A percentile compares a stretch with the other conserved stretches of the same genome.
Conservation (phyloP, 2,113 vertebrate genomes). For the Stictonetta naevosa region DNA sequence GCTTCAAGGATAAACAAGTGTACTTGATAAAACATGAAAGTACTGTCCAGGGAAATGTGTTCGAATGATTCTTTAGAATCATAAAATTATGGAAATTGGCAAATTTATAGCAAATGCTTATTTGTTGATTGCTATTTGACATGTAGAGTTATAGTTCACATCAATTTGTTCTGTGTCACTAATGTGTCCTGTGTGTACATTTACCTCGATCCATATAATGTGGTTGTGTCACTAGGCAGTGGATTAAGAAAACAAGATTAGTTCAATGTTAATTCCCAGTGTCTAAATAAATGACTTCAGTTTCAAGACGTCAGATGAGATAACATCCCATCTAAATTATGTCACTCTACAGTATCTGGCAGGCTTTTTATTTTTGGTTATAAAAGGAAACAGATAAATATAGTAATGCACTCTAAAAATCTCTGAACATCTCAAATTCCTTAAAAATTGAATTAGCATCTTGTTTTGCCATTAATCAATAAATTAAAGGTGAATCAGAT, state of each 20-base stretch:
- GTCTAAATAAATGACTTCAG: slow-evolving; percentile 62
- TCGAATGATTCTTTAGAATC: slow-evolving; percentile 20
- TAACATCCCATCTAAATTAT: slow-evolving; percentile 27
- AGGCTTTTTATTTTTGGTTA: slow-evolving; percentile 1
- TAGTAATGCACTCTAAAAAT: slow-evolving; percentile 55
- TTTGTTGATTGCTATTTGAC: slow-evolving; percentile 27
- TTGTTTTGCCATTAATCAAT: slow-evolving; percentile 29
- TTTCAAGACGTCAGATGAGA: slow-evolving; percentile 49
- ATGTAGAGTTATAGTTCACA: slow-evolving; percentile 1
- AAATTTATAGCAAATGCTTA: slow-evolving; percentile 14
- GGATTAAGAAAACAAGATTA: slow-evolving; percentile 61
- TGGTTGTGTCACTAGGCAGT: not conserved
- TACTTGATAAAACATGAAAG: not conserved
- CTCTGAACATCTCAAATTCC: slow-evolving; percentile 33
- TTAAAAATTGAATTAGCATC: slow-evolving; percentile 28
- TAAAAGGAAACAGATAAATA: slow-evolving; percentile 59
- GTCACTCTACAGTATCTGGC: slow-evolving; percentile 2
- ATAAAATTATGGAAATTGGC: slow-evolving; percentile 1
- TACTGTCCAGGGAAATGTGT: not conserved
- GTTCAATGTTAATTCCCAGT: not conserved
- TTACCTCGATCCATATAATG: slow-evolving; percentile 11
- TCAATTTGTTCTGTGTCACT: not conserved
- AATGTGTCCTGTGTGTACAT: not conserved
- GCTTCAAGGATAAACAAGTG: not conserved
- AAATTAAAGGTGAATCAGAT: not conserved